phyloP scores from a whole-genome alignment of 2,888 invertebrate genomes.

The Xylota sylvarum region DNA sequence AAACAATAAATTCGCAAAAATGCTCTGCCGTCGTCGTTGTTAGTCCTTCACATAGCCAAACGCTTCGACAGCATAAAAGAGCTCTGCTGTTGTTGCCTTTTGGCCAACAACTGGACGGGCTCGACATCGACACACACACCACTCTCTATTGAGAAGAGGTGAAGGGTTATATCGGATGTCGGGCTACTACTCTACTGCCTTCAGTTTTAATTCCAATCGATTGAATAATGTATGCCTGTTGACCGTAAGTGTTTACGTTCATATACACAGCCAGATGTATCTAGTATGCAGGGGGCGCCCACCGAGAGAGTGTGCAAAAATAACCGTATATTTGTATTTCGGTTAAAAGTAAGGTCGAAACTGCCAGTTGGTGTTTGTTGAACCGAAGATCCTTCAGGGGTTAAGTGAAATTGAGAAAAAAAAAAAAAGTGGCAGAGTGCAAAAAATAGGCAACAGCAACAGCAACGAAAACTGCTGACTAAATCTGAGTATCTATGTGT shows the following conservation, averaged over 20 bases:
- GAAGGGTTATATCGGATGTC: slow-evolving; percentile 62
- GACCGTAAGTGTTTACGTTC: slow-evolving; percentile 70
- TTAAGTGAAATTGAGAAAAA: slow-evolving; percentile 70
- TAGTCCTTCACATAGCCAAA: slow-evolving; percentile 46
- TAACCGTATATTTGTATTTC: slow-evolving; percentile 64
- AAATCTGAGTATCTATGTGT: slow-evolving; percentile 34
- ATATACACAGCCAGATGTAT: slow-evolving; percentile 23
- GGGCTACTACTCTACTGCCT: slow-evolving; percentile 48
- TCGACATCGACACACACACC: slow-evolving; percentile 2
- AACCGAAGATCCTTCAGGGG: slow-evolving; percentile 73
- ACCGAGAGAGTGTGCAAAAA: slow-evolving; percentile 7
- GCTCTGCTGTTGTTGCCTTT: slow-evolving; percentile 35
- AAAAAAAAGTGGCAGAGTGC: slow-evolving; percentile 24
- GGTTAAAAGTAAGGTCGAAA: slow-evolving; percentile 69
- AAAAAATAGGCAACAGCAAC: slow-evolving; percentile 47
- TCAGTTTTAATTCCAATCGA: slow-evolving; percentile 74
- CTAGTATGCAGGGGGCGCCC: not conserved
- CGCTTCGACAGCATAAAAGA: slow-evolving; percentile 61
- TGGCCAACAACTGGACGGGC: slow-evolving; percentile 32
- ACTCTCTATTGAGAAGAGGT: slow-evolving; percentile 31
- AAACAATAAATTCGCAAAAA: slow-evolving; percentile 69
- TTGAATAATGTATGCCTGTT: slow-evolving; percentile 76
- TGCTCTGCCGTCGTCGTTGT: slow-evolving; percentile 35
- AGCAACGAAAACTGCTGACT: slow-evolving; percentile 68
- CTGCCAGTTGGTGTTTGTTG: slow-evolving; percentile 73